Evolutionary conservation across 1,140 invertebrate genomes (phyloP).

Genomic region (Diuraphis noxia): DNA sequence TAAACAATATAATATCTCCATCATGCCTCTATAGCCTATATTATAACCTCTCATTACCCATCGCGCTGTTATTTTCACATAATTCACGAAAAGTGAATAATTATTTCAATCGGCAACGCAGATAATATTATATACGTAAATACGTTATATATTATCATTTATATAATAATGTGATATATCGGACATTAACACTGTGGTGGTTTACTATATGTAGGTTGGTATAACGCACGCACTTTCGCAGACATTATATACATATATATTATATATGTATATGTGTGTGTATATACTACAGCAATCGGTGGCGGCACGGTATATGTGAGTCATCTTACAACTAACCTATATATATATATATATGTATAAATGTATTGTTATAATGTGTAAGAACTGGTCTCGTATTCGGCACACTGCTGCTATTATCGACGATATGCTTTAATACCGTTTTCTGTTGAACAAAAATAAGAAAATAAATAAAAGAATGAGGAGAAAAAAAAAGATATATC

Average conservation of each 20-base stretch:
- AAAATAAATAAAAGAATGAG: neutral
- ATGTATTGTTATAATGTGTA: neutral
- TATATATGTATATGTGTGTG: no score
- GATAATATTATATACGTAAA: neutral
- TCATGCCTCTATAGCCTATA: neutral
- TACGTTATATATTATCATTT: neutral
- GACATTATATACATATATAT: neutral
- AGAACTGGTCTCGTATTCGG: neutral
- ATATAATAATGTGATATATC: no score
- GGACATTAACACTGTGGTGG: neutral
- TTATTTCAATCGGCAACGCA: neutral
- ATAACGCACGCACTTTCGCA: neutral
- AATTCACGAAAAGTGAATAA: neutral
- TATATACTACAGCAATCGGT: neutral
- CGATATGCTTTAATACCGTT: slow-evolving; percentile 33
- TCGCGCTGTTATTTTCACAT: neutral
- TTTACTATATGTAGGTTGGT: neutral
- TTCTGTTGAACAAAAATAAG: neutral
- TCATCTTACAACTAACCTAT: neutral
- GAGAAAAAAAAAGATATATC: neutral
- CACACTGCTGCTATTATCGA: neutral
- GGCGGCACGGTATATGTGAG: neutral
- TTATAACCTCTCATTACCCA: neutral
- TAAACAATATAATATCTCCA: neutral
- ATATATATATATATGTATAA: neutral